Percentiles rank a stretch among this genome's conserved stretches.
Evolutionary conservation across 2,797 vertebrate genomes (phyloP).

Genomic region (Coregonus sp.): DNA sequence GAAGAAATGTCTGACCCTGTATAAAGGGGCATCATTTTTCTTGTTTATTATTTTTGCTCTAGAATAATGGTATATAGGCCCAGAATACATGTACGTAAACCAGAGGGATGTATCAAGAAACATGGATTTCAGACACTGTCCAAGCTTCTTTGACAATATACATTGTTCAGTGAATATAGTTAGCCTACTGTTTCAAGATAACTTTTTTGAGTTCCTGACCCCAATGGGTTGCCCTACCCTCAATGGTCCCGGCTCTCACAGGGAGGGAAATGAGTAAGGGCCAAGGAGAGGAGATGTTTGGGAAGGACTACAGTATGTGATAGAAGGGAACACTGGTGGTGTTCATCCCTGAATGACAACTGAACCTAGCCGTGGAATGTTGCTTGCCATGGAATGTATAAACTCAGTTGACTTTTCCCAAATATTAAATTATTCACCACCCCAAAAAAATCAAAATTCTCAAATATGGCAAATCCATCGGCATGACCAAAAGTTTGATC

Average conservation of each 20-base stretch:
- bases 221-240: background rate
- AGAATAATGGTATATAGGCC: background rate
- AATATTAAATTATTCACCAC: background rate
- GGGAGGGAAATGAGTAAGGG: background rate
- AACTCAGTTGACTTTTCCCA: background rate
- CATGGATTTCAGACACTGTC: background rate
- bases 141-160: background rate
- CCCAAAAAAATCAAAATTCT: slow-evolving; percentile 28
- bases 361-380: slow-evolving; percentile 3
- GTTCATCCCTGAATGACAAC: too few species aligned
- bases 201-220: too few species aligned
- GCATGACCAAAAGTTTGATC: slow-evolving; percentile 47
- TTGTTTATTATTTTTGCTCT: too few species aligned
- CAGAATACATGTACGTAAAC: background rate
- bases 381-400: slow-evolving; percentile 14
- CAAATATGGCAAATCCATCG: slow-evolving; percentile 39
- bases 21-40: too few species aligned
- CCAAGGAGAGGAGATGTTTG: slow-evolving; percentile 14
- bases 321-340: too few species aligned
- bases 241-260: background rate
- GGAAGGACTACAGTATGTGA: background rate
- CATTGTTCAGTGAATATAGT: slow-evolving; percentile 3
- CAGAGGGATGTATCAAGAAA: background rate
- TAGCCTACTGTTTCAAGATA: background rate
- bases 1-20: too few species aligned